A percentile compares a stretch with the other conserved stretches of the same genome.
Evolutionary conservation across 1,140 invertebrate species (phyloP).

Genomic region (Scaptomyza pallida): DNA sequence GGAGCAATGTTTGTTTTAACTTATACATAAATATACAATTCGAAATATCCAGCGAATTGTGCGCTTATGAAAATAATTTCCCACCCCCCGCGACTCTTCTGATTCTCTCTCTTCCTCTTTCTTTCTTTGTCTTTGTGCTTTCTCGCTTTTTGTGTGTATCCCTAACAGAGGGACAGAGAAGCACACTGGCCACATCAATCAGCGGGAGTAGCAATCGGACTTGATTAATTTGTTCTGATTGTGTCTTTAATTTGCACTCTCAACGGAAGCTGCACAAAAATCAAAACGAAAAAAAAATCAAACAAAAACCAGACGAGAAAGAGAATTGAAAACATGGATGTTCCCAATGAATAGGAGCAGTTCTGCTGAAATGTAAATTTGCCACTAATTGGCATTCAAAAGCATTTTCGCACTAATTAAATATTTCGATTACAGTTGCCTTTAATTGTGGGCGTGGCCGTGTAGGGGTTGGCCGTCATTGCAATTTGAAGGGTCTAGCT

Average conservation of each 20-base stretch:
- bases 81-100: not conserved
- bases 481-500: slow-evolving; percentile 13
- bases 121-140: slow-evolving; percentile 15
- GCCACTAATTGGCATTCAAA: slow-evolving; percentile 82
- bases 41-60: slow-evolving; percentile 55
- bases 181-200: slow-evolving; percentile 68
- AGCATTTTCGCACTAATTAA: slow-evolving; percentile 81
- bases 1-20: slow-evolving; percentile 69
- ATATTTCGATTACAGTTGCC: slow-evolving; percentile 73
- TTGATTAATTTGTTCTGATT: slow-evolving; percentile 81
- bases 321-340: slow-evolving; percentile 16
- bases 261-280: slow-evolving; percentile 34
- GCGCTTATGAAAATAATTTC: slow-evolving; percentile 54
- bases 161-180: not conserved
- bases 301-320: not conserved
- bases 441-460: not conserved
- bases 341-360: slow-evolving; percentile 21
- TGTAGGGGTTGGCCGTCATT: not conserved
- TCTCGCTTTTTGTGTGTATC: not conserved
- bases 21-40: slow-evolving; percentile 19
- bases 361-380: slow-evolving; percentile 73
- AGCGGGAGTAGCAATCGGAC: slow-evolving; percentile 61
- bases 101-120: not conserved
- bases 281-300: too few species aligned
- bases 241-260: slow-evolving; percentile 76